These are phyloP conservation scores for Cataglyphis livida DNA, from an alignment of 2,888 invertebrate species.

Conservation along the genomic window DNA sequence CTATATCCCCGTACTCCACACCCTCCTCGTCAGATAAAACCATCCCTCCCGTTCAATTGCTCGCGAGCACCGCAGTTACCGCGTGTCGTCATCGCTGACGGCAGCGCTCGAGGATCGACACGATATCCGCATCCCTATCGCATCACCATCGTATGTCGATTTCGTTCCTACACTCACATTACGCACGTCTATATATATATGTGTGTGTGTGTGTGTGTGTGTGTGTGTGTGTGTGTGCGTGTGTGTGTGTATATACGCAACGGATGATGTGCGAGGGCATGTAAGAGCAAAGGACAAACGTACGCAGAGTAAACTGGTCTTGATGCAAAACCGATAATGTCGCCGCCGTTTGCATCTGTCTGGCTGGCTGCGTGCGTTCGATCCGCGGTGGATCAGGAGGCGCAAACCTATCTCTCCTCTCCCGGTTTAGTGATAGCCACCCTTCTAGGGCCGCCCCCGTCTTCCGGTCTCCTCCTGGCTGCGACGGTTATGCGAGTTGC, in stretches of 20 bases:
- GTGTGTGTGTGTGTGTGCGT: no score
- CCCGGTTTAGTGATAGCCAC: background rate
- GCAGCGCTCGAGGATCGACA: slow-evolving; percentile 14
- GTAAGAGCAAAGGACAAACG: slow-evolving; percentile 47
- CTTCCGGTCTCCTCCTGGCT: slow-evolving; percentile 41
- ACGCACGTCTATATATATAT: slow-evolving; percentile 29
- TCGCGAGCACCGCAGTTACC: slow-evolving; percentile 10
- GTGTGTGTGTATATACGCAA: background rate
- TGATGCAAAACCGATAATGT: slow-evolving; percentile 85
- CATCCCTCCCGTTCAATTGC: background rate
- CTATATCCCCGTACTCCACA: slow-evolving; percentile 4
- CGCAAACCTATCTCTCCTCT: background rate
- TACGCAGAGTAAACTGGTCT: slow-evolving; percentile 77
- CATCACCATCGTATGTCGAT: background rate
- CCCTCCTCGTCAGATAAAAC: slow-evolving; percentile 5
- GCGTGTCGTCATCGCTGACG: slow-evolving; percentile 37
- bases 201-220: no score
- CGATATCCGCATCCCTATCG: slow-evolving; percentile 50
- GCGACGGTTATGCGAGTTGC: slow-evolving; percentile 60
- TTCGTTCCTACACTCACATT: slow-evolving; percentile 31
- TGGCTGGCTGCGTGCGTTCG: slow-evolving; percentile 58
- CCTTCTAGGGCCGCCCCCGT: slow-evolving; percentile 32
- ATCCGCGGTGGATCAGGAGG: slow-evolving; percentile 46
- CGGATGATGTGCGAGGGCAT: slow-evolving; percentile 18
- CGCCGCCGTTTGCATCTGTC: slow-evolving; percentile 65